A percentile compares a stretch with the other conserved stretches of the same genome.
Conservation (phyloP, 2,797 vertebrate species). For the Syndactyla subalaris region DNA sequence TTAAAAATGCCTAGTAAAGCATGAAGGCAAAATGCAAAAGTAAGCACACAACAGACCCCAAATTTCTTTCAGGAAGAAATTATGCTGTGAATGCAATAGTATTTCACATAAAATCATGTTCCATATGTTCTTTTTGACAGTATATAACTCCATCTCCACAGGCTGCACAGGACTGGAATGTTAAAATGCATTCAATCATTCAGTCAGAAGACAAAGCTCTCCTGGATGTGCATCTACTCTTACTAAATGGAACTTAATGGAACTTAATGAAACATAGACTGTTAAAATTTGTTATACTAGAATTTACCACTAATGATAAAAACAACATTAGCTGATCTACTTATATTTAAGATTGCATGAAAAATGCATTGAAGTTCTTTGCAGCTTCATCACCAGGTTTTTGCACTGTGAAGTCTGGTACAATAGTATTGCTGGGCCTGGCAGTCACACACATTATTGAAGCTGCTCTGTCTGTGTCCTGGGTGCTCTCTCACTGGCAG, state of each 20-base stretch:
- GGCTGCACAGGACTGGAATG: neutral
- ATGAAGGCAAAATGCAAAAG: neutral
- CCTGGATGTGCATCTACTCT: neutral
- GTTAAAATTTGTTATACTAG: neutral
- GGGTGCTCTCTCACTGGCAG: neutral
- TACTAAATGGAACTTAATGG: neutral
- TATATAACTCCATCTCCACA: neutral
- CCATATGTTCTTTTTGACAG: neutral
- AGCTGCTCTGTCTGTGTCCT: neutral
- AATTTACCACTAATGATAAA: neutral
- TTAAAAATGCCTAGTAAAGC: neutral
- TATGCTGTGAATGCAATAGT: neutral
- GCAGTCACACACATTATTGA: accelerated
- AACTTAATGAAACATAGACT: neutral
- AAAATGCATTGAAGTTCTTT: neutral
- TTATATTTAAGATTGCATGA: neutral
- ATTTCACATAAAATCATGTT: neutral
- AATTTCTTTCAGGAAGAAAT: neutral
- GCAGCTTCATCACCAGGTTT: neutral
- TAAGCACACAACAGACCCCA: neutral
- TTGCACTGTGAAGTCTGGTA: neutral
- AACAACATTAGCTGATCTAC: neutral
- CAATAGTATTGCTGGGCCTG: neutral
- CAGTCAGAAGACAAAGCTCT: neutral
- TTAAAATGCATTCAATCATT: neutral